Conservation (phyloP, 1,140 invertebrate species). For the Eumeta japonica region DNA sequence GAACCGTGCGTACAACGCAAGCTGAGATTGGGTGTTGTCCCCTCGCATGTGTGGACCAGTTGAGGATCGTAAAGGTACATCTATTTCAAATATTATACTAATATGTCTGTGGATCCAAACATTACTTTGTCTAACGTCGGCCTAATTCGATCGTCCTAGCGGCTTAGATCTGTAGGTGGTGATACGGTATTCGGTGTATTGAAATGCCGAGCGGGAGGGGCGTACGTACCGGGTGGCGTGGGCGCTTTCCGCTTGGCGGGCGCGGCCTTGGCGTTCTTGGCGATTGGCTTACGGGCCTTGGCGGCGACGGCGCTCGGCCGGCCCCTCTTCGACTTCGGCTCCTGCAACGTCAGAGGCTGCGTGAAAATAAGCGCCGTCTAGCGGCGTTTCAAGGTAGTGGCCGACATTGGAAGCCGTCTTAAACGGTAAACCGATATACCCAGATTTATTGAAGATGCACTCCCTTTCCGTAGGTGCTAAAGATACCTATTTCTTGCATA, state of each 20-base stretch:
- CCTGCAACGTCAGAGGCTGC: conserved; percentile 29
- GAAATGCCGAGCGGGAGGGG: too few species aligned
- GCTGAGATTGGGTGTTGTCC: too few species aligned
- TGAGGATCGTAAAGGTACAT: too few species aligned
- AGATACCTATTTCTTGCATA: not conserved
- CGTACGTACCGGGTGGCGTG: conserved; percentile 35
- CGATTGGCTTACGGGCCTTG: conserved; percentile 41
- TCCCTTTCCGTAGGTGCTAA: not conserved
- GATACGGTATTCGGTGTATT: too few species aligned
- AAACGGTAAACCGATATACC: not conserved
- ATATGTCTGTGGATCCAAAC: too few species aligned
- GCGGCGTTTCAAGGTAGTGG: not conserved
- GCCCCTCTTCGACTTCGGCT: conserved; percentile 49
- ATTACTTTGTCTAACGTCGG: too few species aligned
- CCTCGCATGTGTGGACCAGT: too few species aligned
- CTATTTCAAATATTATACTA: too few species aligned
- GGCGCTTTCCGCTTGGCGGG: conserved; percentile 51
- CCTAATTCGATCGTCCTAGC: too few species aligned
- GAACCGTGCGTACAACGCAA: too few species aligned
- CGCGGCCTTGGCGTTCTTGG: conserved; percentile 36
- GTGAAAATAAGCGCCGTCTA: too few species aligned
- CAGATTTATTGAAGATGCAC: not conserved
- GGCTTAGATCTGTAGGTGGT: too few species aligned
- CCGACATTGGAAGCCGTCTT: not conserved
- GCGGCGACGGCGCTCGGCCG: conserved; percentile 26